These are phyloP conservation scores for Arrhamphus sclerolepis DNA, from an alignment of 2,797 vertebrate genomes.

Conservation along the genomic window DNA sequence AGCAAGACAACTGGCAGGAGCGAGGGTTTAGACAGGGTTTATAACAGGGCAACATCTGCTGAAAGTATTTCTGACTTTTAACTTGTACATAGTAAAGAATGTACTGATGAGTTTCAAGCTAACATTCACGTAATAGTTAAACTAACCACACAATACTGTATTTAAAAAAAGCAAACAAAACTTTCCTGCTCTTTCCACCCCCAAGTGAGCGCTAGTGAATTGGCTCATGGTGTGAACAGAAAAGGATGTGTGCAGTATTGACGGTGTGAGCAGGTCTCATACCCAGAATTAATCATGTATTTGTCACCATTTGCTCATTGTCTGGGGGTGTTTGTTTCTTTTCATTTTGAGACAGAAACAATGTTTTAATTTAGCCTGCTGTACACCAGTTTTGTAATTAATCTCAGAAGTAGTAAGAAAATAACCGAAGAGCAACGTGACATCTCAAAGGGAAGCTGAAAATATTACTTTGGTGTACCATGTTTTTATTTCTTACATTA, in stretches of 20 bases:
- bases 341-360: background rate
- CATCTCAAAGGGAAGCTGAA: conserved; percentile 16
- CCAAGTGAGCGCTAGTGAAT: conserved; percentile 43
- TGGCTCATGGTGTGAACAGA: conserved; percentile 44
- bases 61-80: conserved; percentile 44
- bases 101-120: conserved; percentile 58
- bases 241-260: conserved; percentile 55
- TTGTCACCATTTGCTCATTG: conserved; percentile 1
- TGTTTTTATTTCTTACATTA: conserved; percentile 8
- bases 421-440: background rate
- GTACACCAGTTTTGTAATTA: conserved; percentile 29
- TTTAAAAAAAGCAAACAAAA: too few species aligned
- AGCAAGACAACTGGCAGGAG: conserved; percentile 22
- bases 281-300: conserved; percentile 25
- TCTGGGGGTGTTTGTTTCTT: background rate
- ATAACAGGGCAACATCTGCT: conserved; percentile 35
- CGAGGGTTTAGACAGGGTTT: conserved; percentile 43
- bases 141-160: conserved; percentile 51
- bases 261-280: conserved; percentile 79
- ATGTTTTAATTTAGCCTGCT: background rate
- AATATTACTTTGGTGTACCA: conserved; percentile 42
- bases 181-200: conserved; percentile 25
- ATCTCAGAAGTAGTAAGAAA: conserved; percentile 35
- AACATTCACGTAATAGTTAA: conserved; percentile 55
- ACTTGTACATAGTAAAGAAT: conserved; percentile 69